Evolutionary conservation across 2,888 invertebrate genomes (phyloP), one percentile per base, ranked within the genome.

Genomic region (Geophilus truncorum): DNA sequence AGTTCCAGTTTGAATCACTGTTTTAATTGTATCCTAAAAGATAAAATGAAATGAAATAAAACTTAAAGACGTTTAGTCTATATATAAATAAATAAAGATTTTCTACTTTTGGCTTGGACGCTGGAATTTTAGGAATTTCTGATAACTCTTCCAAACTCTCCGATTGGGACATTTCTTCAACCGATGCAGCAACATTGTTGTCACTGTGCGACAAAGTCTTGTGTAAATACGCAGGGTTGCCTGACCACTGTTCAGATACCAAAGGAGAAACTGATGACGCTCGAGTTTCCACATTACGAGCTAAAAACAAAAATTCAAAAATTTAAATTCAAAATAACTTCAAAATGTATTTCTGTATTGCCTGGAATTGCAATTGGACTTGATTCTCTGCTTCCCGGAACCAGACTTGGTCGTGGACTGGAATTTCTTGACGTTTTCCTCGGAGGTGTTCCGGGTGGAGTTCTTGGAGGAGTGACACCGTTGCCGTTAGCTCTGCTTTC

Each of bases 401-500:
- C 85, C 85, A 81, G 85, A 85, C 10, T 85, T 85, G 80, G 86
- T 85, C 85, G 82, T 76, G 88, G 86, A 82, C 87, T 88, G 70
- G 86, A 86, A 82, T 87, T 87, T 40, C 87, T 83, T 6, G 88
- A 87, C 36, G 85, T 84, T 5, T 85, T 84, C 81, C 86, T 85
- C 21, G 82, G 84, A 76, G 86, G 85, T 81, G 89, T 88, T 79
- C 90, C 89, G 5, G 92, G 92, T 9, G 89, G 89, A 0, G 92
- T 92, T 77, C 91, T 91, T 3, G 92, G 92, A 6, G 92, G 92
- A 0, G 92, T 93, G 0, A 90, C 90, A 36, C 92, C 92, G 86
- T 93, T 94, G 1, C 93, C 94, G 87, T 94, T 94, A n/a, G 92
- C 91, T 77, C 92, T 89, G 81, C 91, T 91, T 86, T 93, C 93